These are phyloP conservation scores for Eudyptes chrysolophus DNA, from an alignment of 2,113 vertebrate genomes.

Conservation along the genomic window DNA sequence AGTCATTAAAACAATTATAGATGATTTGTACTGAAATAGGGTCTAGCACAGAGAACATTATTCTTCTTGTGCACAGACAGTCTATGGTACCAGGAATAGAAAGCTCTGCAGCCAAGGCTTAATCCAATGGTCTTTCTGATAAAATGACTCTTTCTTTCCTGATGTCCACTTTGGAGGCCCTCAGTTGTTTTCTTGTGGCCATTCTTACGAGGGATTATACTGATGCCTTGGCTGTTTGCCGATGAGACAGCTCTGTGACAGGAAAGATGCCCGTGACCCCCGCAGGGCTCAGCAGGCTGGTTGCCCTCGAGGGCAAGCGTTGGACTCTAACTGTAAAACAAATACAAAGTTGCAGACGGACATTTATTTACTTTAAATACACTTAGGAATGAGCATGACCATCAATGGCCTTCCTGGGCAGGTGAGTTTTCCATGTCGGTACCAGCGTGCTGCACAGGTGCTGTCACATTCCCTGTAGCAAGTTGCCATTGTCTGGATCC, in stretches of 20 bases:
- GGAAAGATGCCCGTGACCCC: neutral
- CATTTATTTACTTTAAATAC: neutral
- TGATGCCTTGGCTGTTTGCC: neutral
- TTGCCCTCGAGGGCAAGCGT: neutral
- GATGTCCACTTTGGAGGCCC: neutral
- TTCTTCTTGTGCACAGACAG: neutral
- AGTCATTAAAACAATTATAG: neutral
- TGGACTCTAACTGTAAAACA: neutral
- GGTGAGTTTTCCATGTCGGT: neutral
- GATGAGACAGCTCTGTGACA: neutral
- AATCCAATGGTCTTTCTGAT: neutral
- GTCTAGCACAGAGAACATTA: neutral
- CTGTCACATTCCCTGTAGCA: neutral
- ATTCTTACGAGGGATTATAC: neutral
- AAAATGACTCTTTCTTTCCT: neutral
- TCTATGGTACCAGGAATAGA: neutral
- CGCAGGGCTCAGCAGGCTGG: neutral
- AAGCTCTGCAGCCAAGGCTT: neutral
- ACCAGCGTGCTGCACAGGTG: accelerated
- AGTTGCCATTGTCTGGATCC: neutral
- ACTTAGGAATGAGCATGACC: neutral
- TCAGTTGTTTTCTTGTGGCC: neutral
- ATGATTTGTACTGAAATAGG: neutral
- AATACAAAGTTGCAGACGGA: neutral
- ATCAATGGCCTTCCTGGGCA: neutral